Evolutionary conservation across 2,888 invertebrate species (phyloP), one percentile per base, ranked within the genome.

Genomic region (Altica lythri): DNA sequence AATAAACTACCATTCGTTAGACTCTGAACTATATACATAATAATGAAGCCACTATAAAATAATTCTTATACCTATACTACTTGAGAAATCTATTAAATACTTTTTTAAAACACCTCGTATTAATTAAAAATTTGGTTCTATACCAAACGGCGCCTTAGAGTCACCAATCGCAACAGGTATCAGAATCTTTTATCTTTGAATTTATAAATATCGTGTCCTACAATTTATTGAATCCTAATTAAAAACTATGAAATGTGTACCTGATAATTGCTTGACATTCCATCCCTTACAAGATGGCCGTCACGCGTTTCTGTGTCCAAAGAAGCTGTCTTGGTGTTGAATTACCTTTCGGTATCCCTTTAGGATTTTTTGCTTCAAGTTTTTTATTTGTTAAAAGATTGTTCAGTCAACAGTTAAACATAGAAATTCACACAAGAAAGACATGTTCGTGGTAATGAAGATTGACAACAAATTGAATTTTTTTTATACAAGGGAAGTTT

Each of bases 211-310:
- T 64, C 66, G 60, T 68, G 70, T 68, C 62, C 56, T 60, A 69
- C 69, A 68, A 63, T 66, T 61, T 59, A 68, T 67, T 65, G 64
- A 66, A 60, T 66, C 65, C 68, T 68, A 69, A 69, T 69, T 69
- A 68, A 69, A 69, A 69, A 62, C 63, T 66, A 65, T 66, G 65
- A 67, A 64, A 66, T 59, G 51, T 61, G 65, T 64, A 67, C 62
- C 64, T 53, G 60, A 62, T 64, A 63, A 63, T 64, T 62, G 63
- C 32, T 42, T 29, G 45, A 18, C 34, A 55, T 45, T 42, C 43
- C 55, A 46, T 50, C 55, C 42, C 45, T 34, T 35, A 42, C 49
- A 22, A 44, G 43, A 43, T 43, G 29, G 30, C 25, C 37, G 17
- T 22, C 18, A 2, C 37, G n/a, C 18, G 17, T 1, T 35, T 17